These are phyloP conservation scores for Sus cebifrons DNA, from an alignment of 2,797 vertebrate species.

Conservation along the genomic window DNA sequence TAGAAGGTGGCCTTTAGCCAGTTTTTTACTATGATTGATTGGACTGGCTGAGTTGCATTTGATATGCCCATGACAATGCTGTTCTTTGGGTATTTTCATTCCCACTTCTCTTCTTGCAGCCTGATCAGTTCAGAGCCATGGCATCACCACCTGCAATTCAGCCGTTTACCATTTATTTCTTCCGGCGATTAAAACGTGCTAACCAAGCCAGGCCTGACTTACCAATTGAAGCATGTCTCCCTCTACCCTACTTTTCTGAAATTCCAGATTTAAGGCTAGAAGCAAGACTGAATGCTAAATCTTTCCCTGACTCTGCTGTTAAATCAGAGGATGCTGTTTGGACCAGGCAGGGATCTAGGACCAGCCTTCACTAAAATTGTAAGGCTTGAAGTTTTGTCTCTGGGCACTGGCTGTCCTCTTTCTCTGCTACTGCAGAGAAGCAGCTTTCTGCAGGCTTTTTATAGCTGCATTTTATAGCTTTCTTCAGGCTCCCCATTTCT, in stretches of 20 bases:
- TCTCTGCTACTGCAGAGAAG: neutral
- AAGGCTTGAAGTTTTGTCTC: neutral
- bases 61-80: conserved; percentile 20
- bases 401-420: neutral
- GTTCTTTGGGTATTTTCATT: conserved; percentile 44
- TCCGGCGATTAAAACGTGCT: conserved; percentile 77
- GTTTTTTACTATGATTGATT: conserved; percentile 60
- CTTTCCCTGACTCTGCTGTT: conserved; percentile 75
- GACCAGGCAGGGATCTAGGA: neutral
- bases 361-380: neutral
- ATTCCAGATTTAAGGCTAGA: conserved; percentile 79
- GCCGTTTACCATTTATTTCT: conserved; percentile 55
- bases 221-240: conserved; percentile 59
- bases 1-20: conserved; percentile 54
- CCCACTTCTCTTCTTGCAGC: conserved; percentile 16
- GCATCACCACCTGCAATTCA: conserved; percentile 61
- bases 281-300: conserved; percentile 60
- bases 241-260: neutral
- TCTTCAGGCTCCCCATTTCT: too few species aligned
- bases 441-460: too few species aligned
- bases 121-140: neutral
- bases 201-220: neutral
- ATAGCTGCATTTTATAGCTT: too few species aligned
- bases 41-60: neutral
- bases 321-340: neutral